Evolutionary conservation across 2,797 vertebrate species (phyloP).

Genomic region (Ctenopoma multispine): DNA sequence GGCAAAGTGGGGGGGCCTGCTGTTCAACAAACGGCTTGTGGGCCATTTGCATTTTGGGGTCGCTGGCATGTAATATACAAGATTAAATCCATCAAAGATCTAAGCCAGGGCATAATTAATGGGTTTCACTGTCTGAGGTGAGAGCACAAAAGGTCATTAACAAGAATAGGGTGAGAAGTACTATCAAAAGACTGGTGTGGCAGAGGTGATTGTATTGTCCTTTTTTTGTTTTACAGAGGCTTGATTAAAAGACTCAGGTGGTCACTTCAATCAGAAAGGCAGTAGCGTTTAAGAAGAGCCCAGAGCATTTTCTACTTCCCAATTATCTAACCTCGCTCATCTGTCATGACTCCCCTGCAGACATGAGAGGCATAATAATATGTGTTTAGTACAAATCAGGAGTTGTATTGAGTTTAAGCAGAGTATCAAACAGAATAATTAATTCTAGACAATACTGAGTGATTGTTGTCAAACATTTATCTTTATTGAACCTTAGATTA

Average conservation of each 20-base stretch:
- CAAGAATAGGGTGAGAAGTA: constrained; percentile 57
- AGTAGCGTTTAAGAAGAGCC: constrained; percentile 33
- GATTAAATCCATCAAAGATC: constrained; percentile 88
- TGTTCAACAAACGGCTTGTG: constrained; percentile 60
- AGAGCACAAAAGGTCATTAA: constrained; percentile 73
- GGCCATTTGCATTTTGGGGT: constrained; percentile 84
- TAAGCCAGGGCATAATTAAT: constrained; percentile 83
- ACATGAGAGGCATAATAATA: constrained; percentile 44
- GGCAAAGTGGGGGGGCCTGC: constrained; percentile 53
- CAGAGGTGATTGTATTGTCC: constrained; percentile 72
- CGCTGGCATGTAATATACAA: constrained; percentile 83
- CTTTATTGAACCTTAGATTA: constrained; percentile 42
- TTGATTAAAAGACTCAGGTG: constrained; percentile 77
- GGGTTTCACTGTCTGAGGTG: constrained; percentile 66
- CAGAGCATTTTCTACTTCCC: constrained; percentile 39
- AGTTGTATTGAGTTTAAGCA: constrained; percentile 5
- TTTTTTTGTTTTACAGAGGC: constrained; percentile 55
- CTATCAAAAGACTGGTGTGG: constrained; percentile 65
- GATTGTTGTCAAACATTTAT: constrained; percentile 43
- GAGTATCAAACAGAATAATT: constrained; percentile 45
- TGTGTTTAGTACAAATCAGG: constrained; percentile 25
- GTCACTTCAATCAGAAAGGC: constrained; percentile 72
- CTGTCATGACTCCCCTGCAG: constrained; percentile 19
- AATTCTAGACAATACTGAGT: constrained; percentile 25
- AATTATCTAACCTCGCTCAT: constrained; percentile 23